Evolutionary conservation across 2,113 vertebrate genomes (phyloP), one percentile per base, ranked within the genome.

Genomic region (Macrotus californicus): DNA sequence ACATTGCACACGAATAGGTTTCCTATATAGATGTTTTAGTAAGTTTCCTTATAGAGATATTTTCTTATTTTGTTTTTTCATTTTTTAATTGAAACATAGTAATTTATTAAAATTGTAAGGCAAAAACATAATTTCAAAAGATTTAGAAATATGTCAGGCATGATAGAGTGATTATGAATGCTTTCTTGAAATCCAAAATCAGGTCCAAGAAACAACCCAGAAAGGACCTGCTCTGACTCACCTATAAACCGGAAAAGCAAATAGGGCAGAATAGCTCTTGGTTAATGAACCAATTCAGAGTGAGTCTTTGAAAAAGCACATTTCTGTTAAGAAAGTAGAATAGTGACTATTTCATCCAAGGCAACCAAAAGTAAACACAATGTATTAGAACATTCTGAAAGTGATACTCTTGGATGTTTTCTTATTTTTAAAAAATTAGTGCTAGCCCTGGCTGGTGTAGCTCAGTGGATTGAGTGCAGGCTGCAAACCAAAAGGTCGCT

Each of bases 231-330:
- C 83, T 92, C 96, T 67, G 97, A 98, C 95, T 98, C 97, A 21
- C 76, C 95, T 87, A 21, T 67, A 36, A 97, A 75, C 66, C 21
- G 26, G 77, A 98, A 95, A 96, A 97, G 87, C 95, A 97, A 93
- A 96, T 83, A 1, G 95, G 94, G 96, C 97, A 86, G 80, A 97
- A 85, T 39, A 94, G 69, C 75, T 50, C 84, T 82, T 91, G 79
- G 43, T 93, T 95, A 91, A 69, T 90, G 97, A 98, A 75, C 96
- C 97, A 94, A 56, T 70, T 92, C 97, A 95, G 97, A 97, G 18
- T 86, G 87, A 50, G 56, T 97, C 96, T 94, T 98, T 64, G n/a
- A 98, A 97, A 97, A 98, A 97, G 54, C 92, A 94, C 4, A 52
- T 72, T 36, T 82, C 97, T 96, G 89, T 88, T 89, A 86, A 96